phyloP scores from a whole-genome alignment of 1,140 invertebrate genomes.

The Acromyrmex echinatior region DNA sequence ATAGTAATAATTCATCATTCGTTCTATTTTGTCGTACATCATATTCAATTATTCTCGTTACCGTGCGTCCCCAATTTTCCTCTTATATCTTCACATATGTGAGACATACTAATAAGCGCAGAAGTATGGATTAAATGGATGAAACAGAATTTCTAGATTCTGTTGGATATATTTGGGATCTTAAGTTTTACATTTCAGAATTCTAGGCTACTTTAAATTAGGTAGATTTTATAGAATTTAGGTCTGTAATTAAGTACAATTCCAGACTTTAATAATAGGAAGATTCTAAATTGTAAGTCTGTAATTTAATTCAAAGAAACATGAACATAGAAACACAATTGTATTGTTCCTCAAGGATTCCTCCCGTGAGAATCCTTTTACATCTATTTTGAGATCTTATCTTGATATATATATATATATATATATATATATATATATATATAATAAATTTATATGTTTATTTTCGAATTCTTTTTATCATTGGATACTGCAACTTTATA shows the following conservation, averaged over 20 bases:
- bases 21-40: slow-evolving; percentile 25
- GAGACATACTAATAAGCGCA: not conserved
- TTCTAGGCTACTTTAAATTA: not conserved
- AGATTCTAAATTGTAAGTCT: slow-evolving; percentile 22
- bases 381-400: not conserved
- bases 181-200: not conserved
- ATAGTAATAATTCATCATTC: not conserved
- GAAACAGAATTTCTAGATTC: not conserved
- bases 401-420: too few relatives aligned
- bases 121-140: not conserved
- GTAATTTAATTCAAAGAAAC: slow-evolving; percentile 43
- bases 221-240: slow-evolving; percentile 9
- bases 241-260: slow-evolving; percentile 7
- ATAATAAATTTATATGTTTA: not conserved
- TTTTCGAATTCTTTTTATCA: too few relatives aligned
- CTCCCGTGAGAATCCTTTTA: slow-evolving; percentile 1
- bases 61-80: not conserved
- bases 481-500: too few relatives aligned
- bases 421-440: too few relatives aligned
- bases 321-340: slow-evolving; percentile 29
- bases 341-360: not conserved
- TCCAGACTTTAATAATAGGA: slow-evolving; percentile 10
- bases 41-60: slow-evolving; percentile 18
- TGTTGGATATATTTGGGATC: not conserved
- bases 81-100: not conserved